Evolutionary conservation across 2,888 invertebrate genomes (phyloP), one percentile per base, ranked within the genome.

Genomic region (Pterostichus madidus): DNA sequence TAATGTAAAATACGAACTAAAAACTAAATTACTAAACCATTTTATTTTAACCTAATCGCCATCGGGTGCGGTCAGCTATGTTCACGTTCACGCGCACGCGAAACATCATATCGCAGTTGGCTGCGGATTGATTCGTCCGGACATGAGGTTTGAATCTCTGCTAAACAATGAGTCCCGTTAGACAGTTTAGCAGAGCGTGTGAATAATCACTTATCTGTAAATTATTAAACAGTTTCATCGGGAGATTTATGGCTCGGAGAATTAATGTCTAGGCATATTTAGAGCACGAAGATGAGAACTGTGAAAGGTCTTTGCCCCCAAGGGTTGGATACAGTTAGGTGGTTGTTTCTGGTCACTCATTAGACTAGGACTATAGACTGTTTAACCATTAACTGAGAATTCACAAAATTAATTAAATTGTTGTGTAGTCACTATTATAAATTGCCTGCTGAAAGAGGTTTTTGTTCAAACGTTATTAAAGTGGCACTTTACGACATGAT

Each of bases 181-280:
- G 73, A 44, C n/a, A 17, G 73, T 73, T 73, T 73, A 73, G 73
- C 73, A 73, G 73, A 73, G 73, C 73, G 73, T 73, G 73, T 73
- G 73, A 73, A 73, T 44, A 73, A 73, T 73, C 73, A 46, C 44
- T 46, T 73, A 73, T 73, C 49, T 73, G 73, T 46, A 17, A 49
- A 46, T 73, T 73, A 73, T 73, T 73, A 73, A 73, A 39, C 68
- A 73, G 73, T 24, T 13, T 44, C 73, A 46, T 73, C 73, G n/a
- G 64, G 49, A 73, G 73, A 73, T 73, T 73, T 73, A 73, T 73
- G 24, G 73, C 31, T 73, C 3, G 31, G 44, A 49, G 31, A 46
- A 46, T 73, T 46, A 73, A 46, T 73, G 46, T 46, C 35, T 17
- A 24, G 73, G 49, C 31, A 73, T 44, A 71, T 73, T 46, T 17